A percentile compares a stretch with the other conserved stretches of the same genome.
Evolutionary conservation across 1,140 invertebrate species (phyloP).

Genomic region (Pseudomyrmex gracilis): DNA sequence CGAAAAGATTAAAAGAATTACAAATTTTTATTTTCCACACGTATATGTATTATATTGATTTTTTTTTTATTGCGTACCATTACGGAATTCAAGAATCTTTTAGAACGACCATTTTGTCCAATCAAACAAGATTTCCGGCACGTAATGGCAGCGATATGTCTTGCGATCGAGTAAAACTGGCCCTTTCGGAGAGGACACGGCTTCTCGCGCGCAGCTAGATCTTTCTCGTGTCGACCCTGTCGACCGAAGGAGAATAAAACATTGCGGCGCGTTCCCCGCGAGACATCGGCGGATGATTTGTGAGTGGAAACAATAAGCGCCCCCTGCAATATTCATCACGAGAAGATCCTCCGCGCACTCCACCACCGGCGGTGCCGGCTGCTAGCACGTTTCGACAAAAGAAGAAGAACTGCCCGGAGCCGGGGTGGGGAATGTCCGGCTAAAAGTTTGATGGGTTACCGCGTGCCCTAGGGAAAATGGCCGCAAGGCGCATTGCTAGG

Average conservation of each 20-base stretch:
- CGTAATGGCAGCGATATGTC: slow-evolving; percentile 67
- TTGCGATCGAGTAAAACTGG: slow-evolving; percentile 54
- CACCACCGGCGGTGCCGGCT: slow-evolving; percentile 38
- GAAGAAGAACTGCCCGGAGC: slow-evolving; percentile 67
- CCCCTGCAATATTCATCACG: slow-evolving; percentile 84
- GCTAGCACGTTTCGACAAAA: slow-evolving; percentile 75
- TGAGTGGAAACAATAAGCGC: slow-evolving; percentile 85
- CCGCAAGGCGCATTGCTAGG: slow-evolving; percentile 82
- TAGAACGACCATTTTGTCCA: slow-evolving; percentile 12
- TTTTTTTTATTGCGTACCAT: slow-evolving; percentile 22
- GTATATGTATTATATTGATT: background rate
- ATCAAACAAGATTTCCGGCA: slow-evolving; percentile 52
- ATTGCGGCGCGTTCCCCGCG: slow-evolving; percentile 79
- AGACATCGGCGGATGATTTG: slow-evolving; percentile 85
- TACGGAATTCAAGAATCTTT: slow-evolving; percentile 24
- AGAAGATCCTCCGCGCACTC: slow-evolving; percentile 63
- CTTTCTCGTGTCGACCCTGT: slow-evolving; percentile 70
- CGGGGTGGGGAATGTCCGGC: slow-evolving; percentile 73
- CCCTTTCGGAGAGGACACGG: slow-evolving; percentile 11
- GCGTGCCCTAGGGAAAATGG: slow-evolving; percentile 79
- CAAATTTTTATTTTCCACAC: background rate
- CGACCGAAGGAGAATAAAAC: slow-evolving; percentile 81
- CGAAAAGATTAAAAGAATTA: background rate
- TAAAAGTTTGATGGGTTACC: slow-evolving; percentile 86
- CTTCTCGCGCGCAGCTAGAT: slow-evolving; percentile 3